Conservation (phyloP, 1,140 invertebrate species). For the Matsumurasca onukii region DNA sequence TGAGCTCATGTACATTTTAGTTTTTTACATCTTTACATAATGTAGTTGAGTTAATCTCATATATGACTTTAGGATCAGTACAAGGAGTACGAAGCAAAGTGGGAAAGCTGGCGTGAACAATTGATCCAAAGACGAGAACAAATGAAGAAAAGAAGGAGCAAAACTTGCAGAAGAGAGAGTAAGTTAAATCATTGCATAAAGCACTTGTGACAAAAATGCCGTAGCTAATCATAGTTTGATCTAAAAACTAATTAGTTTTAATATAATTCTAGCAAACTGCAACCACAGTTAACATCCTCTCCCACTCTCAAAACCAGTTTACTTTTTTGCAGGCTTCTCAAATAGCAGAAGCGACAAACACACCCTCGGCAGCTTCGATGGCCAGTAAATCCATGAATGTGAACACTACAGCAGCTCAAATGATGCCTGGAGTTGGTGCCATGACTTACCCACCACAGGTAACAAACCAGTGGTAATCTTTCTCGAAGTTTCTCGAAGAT, state of each 20-base stretch:
- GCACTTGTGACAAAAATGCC: no score
- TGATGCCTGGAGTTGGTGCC: background rate
- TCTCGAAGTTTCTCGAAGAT: no score
- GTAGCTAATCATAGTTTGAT: background rate
- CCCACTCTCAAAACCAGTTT: no score
- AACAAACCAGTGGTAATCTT: no score
- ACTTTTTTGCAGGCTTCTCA: conserved; percentile 16
- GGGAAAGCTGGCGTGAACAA: conserved; percentile 75
- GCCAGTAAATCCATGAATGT: background rate
- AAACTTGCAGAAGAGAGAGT: conserved; percentile 23
- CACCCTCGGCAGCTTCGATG: conserved; percentile 17
- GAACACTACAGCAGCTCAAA: background rate
- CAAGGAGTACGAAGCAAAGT: conserved; percentile 78
- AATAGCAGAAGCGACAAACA: conserved; percentile 20
- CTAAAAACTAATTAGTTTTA: background rate
- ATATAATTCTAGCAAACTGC: no score
- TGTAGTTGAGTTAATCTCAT: no score
- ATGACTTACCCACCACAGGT: conserved; percentile 19
- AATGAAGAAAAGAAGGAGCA: conserved; percentile 62
- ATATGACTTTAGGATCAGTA: conserved; percentile 74
- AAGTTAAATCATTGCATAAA: background rate
- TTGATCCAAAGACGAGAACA: conserved; percentile 74
- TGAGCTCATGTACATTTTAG: no score
- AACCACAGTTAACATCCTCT: no score
- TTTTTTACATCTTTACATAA: no score